These are phyloP conservation scores for Aythya fuligula DNA, from an alignment of 2,797 vertebrate genomes.

Conservation along the genomic window DNA sequence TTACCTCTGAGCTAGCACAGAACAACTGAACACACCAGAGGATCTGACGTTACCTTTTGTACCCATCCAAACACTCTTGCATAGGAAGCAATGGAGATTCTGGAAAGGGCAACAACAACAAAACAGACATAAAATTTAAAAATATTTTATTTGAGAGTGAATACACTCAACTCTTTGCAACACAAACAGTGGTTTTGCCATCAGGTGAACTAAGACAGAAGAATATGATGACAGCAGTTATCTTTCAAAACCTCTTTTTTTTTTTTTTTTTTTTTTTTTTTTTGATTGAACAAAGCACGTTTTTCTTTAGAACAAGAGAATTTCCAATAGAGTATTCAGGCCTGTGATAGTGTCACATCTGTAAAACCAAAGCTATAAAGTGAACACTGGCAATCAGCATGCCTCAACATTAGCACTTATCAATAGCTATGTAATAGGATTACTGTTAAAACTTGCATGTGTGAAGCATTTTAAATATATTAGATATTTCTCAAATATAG, in stretches of 20 bases:
- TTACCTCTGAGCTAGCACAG: background rate
- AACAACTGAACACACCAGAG: background rate
- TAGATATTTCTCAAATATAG: background rate
- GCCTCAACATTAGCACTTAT: background rate
- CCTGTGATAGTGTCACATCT: background rate
- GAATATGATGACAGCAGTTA: background rate
- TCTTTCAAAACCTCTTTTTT: too few species aligned
- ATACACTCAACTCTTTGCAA: background rate
- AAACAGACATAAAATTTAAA: background rate
- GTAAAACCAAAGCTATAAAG: background rate
- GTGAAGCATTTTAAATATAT: background rate
- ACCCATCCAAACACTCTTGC: background rate
- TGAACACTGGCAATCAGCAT: background rate
- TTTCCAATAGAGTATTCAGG: background rate
- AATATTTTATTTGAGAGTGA: background rate
- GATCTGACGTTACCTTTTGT: background rate
- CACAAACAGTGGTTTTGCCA: background rate
- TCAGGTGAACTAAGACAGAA: background rate
- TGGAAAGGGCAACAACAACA: background rate
- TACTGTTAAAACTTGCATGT: background rate
- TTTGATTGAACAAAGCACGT: background rate
- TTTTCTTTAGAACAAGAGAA: background rate
- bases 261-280: background rate
- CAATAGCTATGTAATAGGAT: background rate
- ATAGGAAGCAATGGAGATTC: background rate